Percentiles rank a stretch among this genome's conserved stretches.
Conservation (phyloP, 2,113 vertebrate species). For the Oncorhynchus gorbuscha region DNA sequence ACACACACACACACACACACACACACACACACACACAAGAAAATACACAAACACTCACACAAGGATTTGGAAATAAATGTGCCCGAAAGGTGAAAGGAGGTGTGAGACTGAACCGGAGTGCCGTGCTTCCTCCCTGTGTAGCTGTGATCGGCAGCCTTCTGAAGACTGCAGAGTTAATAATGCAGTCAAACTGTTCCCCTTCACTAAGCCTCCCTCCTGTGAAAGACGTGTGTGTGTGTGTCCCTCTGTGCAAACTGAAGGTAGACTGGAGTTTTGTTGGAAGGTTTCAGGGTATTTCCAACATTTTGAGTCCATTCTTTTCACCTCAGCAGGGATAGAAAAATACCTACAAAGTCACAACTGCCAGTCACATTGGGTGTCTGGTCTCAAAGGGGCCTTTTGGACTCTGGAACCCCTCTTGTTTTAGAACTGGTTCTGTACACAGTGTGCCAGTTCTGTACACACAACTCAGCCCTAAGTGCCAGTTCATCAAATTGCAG, state of each 20-base stretch:
- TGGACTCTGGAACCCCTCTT: neutral
- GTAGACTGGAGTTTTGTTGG: slow-evolving; percentile 36
- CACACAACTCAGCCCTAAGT: slow-evolving; percentile 6
- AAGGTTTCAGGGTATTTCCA: slow-evolving; percentile 54
- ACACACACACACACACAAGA: slow-evolving; percentile 17
- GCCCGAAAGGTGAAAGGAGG: slow-evolving; percentile 28
- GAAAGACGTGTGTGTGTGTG: slow-evolving; percentile 28
- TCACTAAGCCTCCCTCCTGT: slow-evolving; percentile 40
- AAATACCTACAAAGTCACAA: slow-evolving; percentile 10
- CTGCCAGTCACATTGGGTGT: slow-evolving; percentile 8
- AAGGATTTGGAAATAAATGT: slow-evolving; percentile 52
- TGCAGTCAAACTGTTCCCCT: slow-evolving; percentile 46
- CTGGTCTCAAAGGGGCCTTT: slow-evolving; percentile 11
- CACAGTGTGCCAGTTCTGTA: slow-evolving; percentile 20
- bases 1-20: no score
- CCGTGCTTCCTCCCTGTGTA: no score
- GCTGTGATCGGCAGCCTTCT: slow-evolving; percentile 43
- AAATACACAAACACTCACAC: slow-evolving; percentile 51
- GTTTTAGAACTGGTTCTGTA: slow-evolving; percentile 28
- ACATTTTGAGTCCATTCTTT: slow-evolving; percentile 53
- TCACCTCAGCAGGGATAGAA: slow-evolving; percentile 34
- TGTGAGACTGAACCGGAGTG: slow-evolving; percentile 9
- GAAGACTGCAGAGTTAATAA: slow-evolving; percentile 64
- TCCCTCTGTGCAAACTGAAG: slow-evolving; percentile 41
- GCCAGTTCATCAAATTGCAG: slow-evolving; percentile 15